Conservation (phyloP, 2,113 vertebrate genomes). For the Heterocephalus glaber region DNA sequence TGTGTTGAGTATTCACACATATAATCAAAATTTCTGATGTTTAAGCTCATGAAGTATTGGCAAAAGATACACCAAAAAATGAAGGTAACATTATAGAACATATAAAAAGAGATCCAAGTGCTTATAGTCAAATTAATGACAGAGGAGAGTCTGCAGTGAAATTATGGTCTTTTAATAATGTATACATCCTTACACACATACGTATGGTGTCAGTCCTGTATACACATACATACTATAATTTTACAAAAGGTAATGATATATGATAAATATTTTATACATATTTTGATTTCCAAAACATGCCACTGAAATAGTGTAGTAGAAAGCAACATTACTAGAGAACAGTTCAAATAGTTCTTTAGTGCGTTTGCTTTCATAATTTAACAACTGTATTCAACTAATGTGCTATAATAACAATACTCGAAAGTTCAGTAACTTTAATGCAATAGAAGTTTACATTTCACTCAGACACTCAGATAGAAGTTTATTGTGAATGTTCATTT, state of each 20-base stretch:
- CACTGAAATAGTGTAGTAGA: not conserved
- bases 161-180: not conserved
- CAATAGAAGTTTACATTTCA: not conserved
- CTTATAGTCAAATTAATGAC: not conserved
- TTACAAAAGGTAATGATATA: not conserved
- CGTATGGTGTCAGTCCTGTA: not conserved
- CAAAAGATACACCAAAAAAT: not conserved
- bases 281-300: not conserved
- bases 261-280: not conserved
- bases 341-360: not conserved
- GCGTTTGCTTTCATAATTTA: not conserved
- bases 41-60: not conserved
- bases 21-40: not conserved
- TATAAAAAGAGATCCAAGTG: too few species aligned
- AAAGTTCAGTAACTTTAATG: not conserved
- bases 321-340: not conserved
- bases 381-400: not conserved
- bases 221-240: not conserved
- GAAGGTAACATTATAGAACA: not conserved
- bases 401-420: not conserved
- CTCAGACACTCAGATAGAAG: rapidly evolving
- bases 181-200: too few species aligned
- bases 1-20: not conserved
- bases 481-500: not conserved
- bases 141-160: not conserved